Base-by-base conservation (phyloP, 2,113 vertebrate species). In the Passer domesticus region DNA sequence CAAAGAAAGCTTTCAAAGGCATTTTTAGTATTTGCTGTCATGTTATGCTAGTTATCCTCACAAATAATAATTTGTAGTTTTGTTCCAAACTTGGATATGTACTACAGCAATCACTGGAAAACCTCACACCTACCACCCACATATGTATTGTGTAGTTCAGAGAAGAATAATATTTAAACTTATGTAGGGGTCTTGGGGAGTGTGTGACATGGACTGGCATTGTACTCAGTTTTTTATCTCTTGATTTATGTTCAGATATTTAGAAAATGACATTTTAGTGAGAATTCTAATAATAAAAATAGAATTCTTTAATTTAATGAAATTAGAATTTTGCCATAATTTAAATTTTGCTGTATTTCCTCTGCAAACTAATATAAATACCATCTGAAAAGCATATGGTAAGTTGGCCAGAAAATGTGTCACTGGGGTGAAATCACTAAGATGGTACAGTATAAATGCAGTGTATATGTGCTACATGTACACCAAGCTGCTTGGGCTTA, bases 181-280 rank as follows among this genome's bases (percentile, higher is more conserved):
- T 20, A 8, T 0, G 0, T 35, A 60, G 27, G 15, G 16, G 30
- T 7, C 27, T 0, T 43, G 33, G 39, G 70, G 13, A 59, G 6
- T 27, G 46, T 74, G 47, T 83, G 79, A 72, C 52, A 50, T 55
- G 39, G 60, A 37, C 7, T 41, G 30, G 15, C 14, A 19, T 17
- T 46, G 8, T 79, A 62, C 35, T 46, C 28, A 8, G 4, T 9
- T 90, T 85, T 66, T 90, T 4, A 15, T 59, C 8, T 83, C 33
- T 50, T 46, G 13, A 49, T 85, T 67, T 89, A 18, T 18, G 18
- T 80, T 93, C 62, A 52, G 25, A 19, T 81, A n/a, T 27, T 58
- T 93, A 46, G 28, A 81, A 82, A 87, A 58, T 35, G 1, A 13
- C 6, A 0, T 47, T 86, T 78, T 43, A 66, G 50, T 56, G 52